Evolutionary conservation across 2,797 vertebrate genomes (phyloP).

Genomic region (Danio albolineatus): DNA sequence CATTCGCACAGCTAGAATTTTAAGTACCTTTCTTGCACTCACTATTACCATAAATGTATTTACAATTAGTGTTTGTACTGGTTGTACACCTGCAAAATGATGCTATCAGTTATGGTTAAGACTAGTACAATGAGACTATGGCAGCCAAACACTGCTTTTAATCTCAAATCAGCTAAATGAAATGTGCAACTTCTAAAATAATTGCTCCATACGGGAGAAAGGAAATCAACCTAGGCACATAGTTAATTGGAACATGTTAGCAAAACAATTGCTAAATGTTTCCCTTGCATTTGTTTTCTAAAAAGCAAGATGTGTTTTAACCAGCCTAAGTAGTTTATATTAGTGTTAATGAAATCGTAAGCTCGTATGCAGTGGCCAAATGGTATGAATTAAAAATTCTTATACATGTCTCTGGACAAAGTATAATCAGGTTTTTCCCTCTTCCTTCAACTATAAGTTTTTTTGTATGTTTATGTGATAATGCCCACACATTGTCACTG

Average conservation of each 20-base stretch:
- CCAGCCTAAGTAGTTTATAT: not conserved
- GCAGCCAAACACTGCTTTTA: not conserved
- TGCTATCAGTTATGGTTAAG: not conserved
- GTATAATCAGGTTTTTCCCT: not conserved
- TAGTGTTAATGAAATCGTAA: not conserved
- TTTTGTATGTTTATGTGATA: slow-evolving; percentile 6
- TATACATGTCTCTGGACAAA: not conserved
- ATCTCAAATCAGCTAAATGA: not conserved
- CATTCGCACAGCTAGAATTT: not conserved
- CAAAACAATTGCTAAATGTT: not conserved
- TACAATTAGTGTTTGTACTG: not conserved
- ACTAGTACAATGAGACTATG: slow-evolving; percentile 1
- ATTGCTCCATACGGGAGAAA: slow-evolving; percentile 7
- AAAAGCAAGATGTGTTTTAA: not conserved
- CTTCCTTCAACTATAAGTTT: not conserved
- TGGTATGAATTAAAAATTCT: too few relatives aligned
- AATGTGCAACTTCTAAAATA: not conserved
- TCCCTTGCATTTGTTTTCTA: slow-evolving; percentile 3
- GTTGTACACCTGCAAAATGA: slow-evolving; percentile 10
- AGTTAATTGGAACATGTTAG: slow-evolving; percentile 8
- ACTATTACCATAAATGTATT: slow-evolving; percentile 1
- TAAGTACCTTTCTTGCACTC: slow-evolving; percentile 5
- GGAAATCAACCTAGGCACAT: not conserved
- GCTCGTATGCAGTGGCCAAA: not conserved
- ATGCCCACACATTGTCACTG: slow-evolving; percentile 8